Conservation (phyloP, 1,140 invertebrate genomes). For the Cyclargus thomasi region DNA sequence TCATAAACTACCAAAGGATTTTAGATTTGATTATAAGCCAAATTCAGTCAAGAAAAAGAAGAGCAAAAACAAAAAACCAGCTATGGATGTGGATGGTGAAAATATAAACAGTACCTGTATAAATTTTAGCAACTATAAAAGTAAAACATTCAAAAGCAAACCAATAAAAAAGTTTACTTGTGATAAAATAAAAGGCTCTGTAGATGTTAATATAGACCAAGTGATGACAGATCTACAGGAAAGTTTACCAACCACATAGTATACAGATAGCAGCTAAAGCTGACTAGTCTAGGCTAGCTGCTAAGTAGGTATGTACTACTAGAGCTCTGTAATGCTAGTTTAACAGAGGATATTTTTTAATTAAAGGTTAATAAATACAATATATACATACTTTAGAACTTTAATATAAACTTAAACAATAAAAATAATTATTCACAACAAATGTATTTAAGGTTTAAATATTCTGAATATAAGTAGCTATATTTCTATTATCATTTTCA, state of each 20-base stretch:
- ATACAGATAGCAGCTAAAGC: not conserved
- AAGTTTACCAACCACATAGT: slow-evolving; percentile 39
- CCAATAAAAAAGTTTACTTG: slow-evolving; percentile 53
- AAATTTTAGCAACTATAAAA: slow-evolving; percentile 50
- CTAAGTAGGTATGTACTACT: too few species aligned
- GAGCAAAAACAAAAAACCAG: slow-evolving; percentile 22
- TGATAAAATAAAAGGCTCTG: slow-evolving; percentile 27
- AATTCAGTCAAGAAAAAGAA: slow-evolving; percentile 25
- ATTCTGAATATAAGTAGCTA: not conserved
- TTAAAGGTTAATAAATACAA: not conserved
- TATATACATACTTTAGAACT: not conserved
- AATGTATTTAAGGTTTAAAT: not conserved
- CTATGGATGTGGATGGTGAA: slow-evolving; percentile 46
- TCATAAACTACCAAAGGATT: slow-evolving; percentile 81
- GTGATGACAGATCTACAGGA: slow-evolving; percentile 55
- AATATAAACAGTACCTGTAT: slow-evolving; percentile 38
- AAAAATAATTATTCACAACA: not conserved
- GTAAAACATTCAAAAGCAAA: slow-evolving; percentile 48
- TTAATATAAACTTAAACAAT: not conserved
- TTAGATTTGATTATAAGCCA: slow-evolving; percentile 73
- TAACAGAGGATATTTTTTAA: not conserved
- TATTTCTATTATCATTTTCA: not conserved
- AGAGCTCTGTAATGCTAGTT: not conserved
- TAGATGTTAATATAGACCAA: slow-evolving; percentile 47
- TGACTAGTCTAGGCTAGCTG: too few species aligned